Evolutionary conservation across 2,888 invertebrate species (phyloP).

Genomic region (Stenchaetothrips biformis): DNA sequence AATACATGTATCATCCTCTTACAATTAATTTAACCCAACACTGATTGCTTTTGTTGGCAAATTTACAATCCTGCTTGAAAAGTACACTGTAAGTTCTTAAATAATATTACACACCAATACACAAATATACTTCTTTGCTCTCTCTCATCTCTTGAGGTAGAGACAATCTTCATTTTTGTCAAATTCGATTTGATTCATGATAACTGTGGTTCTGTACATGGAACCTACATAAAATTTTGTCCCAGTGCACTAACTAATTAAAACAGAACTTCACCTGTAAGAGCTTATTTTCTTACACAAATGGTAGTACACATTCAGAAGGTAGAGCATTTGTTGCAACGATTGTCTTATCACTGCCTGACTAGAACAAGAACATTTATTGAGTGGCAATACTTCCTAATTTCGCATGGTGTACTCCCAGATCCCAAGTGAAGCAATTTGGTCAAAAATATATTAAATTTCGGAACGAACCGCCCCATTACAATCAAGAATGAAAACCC

Average conservation of each 20-base stretch:
- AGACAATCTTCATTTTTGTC: not conserved
- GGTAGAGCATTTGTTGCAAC: conserved; percentile 6
- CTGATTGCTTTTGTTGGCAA: not conserved
- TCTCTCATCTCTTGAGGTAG: not conserved
- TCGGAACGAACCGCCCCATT: too few relatives aligned
- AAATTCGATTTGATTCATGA: not conserved
- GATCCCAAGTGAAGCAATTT: not conserved
- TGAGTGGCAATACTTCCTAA: not conserved
- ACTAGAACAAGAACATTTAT: conserved; percentile 15
- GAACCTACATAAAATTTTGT: not conserved
- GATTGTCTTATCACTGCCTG: conserved; percentile 22
- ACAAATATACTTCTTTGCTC: conserved; percentile 1
- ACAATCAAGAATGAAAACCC: too few relatives aligned
- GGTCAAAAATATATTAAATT: not conserved
- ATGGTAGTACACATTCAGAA: conserved; percentile 12
- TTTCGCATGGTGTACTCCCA: not conserved
- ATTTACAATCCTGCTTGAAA: conserved; percentile 16
- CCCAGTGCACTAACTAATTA: conserved; percentile 13
- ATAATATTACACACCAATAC: conserved; percentile 22
- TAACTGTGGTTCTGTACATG: conserved; percentile 6
- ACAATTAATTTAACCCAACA: not conserved
- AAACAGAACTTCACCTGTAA: not conserved
- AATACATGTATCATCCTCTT: conserved; percentile 16
- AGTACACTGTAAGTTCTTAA: not conserved
- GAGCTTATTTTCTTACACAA: conserved; percentile 1